These are phyloP conservation scores for Siderastrea radians DNA, from an alignment of 92 coral and sea anemone species.

Conservation along the genomic window DNA sequence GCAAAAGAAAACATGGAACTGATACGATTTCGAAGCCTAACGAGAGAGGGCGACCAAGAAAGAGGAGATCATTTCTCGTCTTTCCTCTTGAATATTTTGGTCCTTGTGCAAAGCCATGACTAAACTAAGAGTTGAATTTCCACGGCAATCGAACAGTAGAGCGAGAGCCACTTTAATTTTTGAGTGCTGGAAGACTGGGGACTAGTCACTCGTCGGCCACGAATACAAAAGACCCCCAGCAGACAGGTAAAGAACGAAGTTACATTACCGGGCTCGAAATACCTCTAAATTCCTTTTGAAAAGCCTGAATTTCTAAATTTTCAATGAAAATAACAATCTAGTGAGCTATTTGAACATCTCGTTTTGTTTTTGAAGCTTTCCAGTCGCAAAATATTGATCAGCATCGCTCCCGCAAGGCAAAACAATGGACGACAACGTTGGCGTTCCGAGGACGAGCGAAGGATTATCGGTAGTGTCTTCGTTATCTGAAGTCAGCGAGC, in stretches of 20 bases:
- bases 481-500: slow-evolving; percentile 99
- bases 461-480: slow-evolving; percentile 98
- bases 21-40: no score
- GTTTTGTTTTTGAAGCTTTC: slow-evolving; percentile 1
- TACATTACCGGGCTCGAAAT: slow-evolving; percentile 48
- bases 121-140: no score
- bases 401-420: slow-evolving; percentile 31
- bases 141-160: no score
- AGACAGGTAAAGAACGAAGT: slow-evolving; percentile 69
- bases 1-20: no score
- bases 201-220: slow-evolving; percentile 77
- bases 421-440: slow-evolving; percentile 94
- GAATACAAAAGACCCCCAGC: slow-evolving; percentile 81
- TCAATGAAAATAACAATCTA: not conserved
- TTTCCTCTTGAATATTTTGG: no score
- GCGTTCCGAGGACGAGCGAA: slow-evolving; percentile 96
- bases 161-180: slow-evolving; percentile 52
- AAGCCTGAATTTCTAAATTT: slow-evolving; percentile 11
- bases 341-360: slow-evolving; percentile 1
- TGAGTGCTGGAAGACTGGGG: slow-evolving; percentile 35
- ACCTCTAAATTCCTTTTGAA: slow-evolving; percentile 29
- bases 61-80: no score
- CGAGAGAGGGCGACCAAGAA: no score
- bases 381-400: slow-evolving; percentile 7
- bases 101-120: no score